Conservation (phyloP, 1,140 invertebrate species). For the Melipona quadrifasciata region DNA sequence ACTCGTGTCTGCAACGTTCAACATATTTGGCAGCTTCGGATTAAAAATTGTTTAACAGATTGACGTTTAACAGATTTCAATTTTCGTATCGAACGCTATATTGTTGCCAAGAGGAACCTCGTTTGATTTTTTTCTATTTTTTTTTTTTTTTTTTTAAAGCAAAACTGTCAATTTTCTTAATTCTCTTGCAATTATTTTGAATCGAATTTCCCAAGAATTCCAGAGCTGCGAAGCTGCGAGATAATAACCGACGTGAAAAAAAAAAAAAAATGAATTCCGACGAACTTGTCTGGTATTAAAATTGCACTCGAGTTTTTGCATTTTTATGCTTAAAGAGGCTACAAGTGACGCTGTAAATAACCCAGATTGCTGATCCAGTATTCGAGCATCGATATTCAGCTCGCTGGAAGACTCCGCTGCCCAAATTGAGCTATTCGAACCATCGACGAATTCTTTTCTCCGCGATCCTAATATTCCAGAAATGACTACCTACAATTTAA, state of each 20-base stretch:
- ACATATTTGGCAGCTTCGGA: too few relatives aligned
- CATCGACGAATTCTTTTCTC: constrained; percentile 24
- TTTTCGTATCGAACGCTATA: too few relatives aligned
- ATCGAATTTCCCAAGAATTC: not conserved
- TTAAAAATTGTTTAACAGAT: too few relatives aligned
- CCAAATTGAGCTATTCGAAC: constrained; percentile 22
- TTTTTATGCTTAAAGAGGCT: not conserved
- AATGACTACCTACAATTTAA: constrained; percentile 8
- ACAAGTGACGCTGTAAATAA: constrained; percentile 1
- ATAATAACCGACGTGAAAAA: not conserved
- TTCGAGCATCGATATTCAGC: constrained; percentile 2
- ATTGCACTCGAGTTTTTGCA: not conserved
- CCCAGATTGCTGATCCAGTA: constrained; percentile 21
- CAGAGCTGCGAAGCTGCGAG: not conserved
- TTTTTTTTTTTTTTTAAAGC: too few relatives aligned
- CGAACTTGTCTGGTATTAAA: not conserved
- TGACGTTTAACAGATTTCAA: too few relatives aligned
- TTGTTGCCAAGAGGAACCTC: too few relatives aligned
- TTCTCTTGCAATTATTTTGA: too few relatives aligned
- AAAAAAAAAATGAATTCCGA: too few relatives aligned
- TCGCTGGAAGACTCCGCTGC: not conserved
- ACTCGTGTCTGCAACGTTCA: too few relatives aligned
- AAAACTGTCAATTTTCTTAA: too few relatives aligned
- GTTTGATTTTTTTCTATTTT: too few relatives aligned
- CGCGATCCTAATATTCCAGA: constrained; percentile 14